These are phyloP conservation scores for Eristalis pertinax DNA, from an alignment of 2,888 invertebrate genomes.

Conservation along the genomic window DNA sequence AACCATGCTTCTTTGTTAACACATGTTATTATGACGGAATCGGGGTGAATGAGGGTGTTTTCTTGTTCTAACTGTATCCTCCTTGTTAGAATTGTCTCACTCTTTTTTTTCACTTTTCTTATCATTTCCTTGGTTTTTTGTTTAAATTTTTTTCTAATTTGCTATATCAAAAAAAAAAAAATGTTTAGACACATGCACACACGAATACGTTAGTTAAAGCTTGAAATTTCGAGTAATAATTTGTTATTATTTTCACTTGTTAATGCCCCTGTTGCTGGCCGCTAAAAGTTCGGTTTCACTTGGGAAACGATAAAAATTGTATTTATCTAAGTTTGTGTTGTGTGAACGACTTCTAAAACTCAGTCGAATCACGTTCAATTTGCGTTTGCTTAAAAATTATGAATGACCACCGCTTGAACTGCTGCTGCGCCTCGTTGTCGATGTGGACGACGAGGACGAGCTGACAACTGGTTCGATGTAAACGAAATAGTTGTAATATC, in stretches of 20 bases:
- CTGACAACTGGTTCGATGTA: slow-evolving; percentile 74
- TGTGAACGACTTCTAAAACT: slow-evolving; percentile 24
- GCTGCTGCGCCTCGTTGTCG: slow-evolving; percentile 45
- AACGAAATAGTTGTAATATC: slow-evolving; percentile 80
- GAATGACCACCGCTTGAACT: slow-evolving; percentile 63
- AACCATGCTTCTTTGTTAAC: slow-evolving; percentile 37
- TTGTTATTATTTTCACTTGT: background rate
- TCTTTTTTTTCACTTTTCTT: slow-evolving; percentile 32
- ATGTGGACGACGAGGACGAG: slow-evolving; percentile 27
- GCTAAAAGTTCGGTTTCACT: slow-evolving; percentile 14
- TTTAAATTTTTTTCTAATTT: slow-evolving; percentile 6
- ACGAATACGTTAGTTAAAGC: slow-evolving; percentile 62
- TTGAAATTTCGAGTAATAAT: slow-evolving; percentile 37
- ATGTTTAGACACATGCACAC: slow-evolving; percentile 1
- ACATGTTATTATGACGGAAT: slow-evolving; percentile 63
- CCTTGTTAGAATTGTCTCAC: slow-evolving; percentile 50
- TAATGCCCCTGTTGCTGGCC: slow-evolving; percentile 35
- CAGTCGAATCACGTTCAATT: slow-evolving; percentile 38
- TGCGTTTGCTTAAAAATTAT: slow-evolving; percentile 54
- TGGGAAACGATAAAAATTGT: slow-evolving; percentile 15
- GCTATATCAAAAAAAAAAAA: slow-evolving; percentile 23
- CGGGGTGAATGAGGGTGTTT: slow-evolving; percentile 9
- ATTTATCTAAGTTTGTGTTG: slow-evolving; percentile 36
- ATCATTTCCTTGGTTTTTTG: background rate
- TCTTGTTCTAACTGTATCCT: no score